Evolutionary conservation across 2,888 invertebrate genomes (phyloP), one percentile per base, ranked within the genome.

Genomic region (Xestia xanthographa): DNA sequence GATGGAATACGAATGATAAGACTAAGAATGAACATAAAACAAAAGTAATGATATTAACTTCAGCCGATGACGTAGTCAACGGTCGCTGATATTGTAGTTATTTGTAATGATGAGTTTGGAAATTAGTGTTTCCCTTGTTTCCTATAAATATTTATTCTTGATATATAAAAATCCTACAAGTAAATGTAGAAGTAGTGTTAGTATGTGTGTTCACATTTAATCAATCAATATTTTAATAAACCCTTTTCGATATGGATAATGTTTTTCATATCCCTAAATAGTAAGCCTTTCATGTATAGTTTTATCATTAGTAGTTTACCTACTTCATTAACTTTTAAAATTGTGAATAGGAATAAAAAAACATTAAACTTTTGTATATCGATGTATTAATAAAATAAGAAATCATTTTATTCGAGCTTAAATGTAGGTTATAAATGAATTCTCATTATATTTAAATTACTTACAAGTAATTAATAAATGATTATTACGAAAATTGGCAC

Each of bases 131-230:
- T 62, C 6, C 43, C 29, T 53, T 63, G 5, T 43, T 45, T 38
- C 29, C 29, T 63, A 38, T 43, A 45, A 43, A 79, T 58, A 56
- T 71, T 71, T 71, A 58, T 41, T 76, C 14, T 58, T 58, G n/a
- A 48, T 80, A 20, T 14, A 41, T 41, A 41, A 41, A 9, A 41
- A 9, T 41, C 9, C 41, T 26, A 34, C 53, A 38, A 53, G 26
- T 66, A 26, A 9, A 26, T 5, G 14, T 69, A 68, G 20, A 17
- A 43, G 17, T 56, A 63, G n/a, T 68, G 4, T 29, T 20, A 20
- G 17, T 43, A 5, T 50, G 17, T 38, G 20, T 45, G 1, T 79
- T n/a, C 5, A 50, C 14, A 50, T 38, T 11, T 17, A 41, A 72
- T 22, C 5, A 50, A 50, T 26, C 22, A 17, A 41, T 73, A 72